These are phyloP conservation scores for Drosophila heteroneura DNA, from an alignment of 2,888 invertebrate genomes.

Conservation along the genomic window DNA sequence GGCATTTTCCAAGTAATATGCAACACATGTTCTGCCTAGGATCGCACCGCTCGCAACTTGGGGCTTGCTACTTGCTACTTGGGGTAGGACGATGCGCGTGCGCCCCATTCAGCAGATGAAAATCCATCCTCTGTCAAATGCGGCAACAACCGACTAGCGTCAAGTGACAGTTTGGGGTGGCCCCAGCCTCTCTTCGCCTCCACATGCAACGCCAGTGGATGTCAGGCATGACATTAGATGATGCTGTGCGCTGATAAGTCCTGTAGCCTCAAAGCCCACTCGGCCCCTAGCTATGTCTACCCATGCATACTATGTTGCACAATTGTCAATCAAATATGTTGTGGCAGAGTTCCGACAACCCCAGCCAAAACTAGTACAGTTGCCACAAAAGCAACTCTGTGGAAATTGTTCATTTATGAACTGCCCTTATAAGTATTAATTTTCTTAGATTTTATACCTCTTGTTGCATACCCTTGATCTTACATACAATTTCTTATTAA, in stretches of 20 bases:
- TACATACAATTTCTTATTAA: background rate
- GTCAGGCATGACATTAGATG: slow-evolving; percentile 78
- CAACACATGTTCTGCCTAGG: slow-evolving; percentile 70
- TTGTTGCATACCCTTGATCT: too few species aligned
- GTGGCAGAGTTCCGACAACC: slow-evolving; percentile 19
- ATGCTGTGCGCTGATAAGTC: slow-evolving; percentile 59
- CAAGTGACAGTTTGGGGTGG: slow-evolving; percentile 64
- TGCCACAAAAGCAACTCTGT: slow-evolving; percentile 19
- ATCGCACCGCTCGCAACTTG: slow-evolving; percentile 5
- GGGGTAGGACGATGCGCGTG: slow-evolving; percentile 53
- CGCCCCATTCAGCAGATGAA: slow-evolving; percentile 56
- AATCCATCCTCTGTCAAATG: slow-evolving; percentile 63
- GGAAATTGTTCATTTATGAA: background rate
- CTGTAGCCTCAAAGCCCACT: slow-evolving; percentile 23
- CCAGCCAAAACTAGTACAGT: slow-evolving; percentile 37
- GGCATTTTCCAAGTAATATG: slow-evolving; percentile 81
- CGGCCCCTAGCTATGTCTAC: slow-evolving; percentile 7
- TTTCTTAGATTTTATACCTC: background rate
- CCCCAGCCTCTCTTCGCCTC: background rate
- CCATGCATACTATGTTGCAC: slow-evolving; percentile 39
- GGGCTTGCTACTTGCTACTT: background rate
- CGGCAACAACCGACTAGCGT: slow-evolving; percentile 48
- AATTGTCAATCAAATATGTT: slow-evolving; percentile 57
- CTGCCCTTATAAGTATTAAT: too few species aligned
- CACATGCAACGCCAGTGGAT: slow-evolving; percentile 29